These are phyloP conservation scores for Harmothoe impar DNA, from an alignment of 2,888 invertebrate species.

Conservation along the genomic window DNA sequence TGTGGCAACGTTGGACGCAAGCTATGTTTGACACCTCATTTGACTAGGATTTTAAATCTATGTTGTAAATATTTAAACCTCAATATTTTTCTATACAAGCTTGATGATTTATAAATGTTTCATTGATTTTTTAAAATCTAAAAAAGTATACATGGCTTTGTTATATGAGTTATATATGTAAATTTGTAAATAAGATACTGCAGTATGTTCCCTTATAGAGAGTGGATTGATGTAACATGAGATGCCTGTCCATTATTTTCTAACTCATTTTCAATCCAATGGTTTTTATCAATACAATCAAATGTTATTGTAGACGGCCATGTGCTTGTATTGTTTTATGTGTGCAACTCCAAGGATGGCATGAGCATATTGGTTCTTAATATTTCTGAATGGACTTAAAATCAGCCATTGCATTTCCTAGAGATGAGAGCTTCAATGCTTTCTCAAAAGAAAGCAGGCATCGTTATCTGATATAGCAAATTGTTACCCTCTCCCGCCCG, in stretches of 20 bases:
- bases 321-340: neutral
- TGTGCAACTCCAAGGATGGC: neutral
- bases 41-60: neutral
- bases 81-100: neutral
- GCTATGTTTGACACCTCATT: constrained; percentile 60
- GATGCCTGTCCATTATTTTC: neutral
- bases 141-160: neutral
- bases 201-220: neutral
- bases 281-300: neutral
- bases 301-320: neutral
- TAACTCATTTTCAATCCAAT: neutral
- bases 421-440: neutral
- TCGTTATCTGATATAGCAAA: neutral
- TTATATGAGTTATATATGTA: neutral
- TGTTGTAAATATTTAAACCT: neutral
- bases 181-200: neutral
- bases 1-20: constrained; percentile 66
- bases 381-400: neutral
- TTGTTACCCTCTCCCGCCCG: neutral
- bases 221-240: neutral
- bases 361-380: neutral
- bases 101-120: neutral
- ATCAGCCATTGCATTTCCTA: neutral
- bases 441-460: no score
- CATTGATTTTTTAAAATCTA: neutral